Evolutionary conservation across 1,140 invertebrate species (phyloP), one percentile per base, ranked within the genome.

Genomic region (Mya arenaria): DNA sequence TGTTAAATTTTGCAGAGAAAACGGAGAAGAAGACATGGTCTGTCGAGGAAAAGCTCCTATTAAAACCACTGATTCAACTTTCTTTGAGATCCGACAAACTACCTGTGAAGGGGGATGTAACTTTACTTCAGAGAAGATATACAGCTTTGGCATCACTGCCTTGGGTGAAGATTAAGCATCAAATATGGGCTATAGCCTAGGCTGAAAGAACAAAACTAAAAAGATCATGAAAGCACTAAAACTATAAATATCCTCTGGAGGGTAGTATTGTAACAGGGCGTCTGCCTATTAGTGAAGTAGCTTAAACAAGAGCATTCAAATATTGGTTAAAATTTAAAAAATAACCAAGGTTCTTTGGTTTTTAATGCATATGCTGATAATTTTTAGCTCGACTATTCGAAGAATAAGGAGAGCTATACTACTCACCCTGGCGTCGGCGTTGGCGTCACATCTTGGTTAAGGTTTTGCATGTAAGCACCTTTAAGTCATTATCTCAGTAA

Each of bases 1-100:
- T n/a, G 8, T 58, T 58, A 58, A 58, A 58, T 58, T 58, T 58
- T 58, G 55, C 55, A 58, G 55, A 58, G 55, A 58, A 58, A 58
- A 58, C n/a, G 30, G 55, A 58, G 55, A 58, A 58, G 55, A 58
- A n/a, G n/a, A n/a, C n/a, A n/a, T 58, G 55, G 55, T n/a, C 6
- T 58, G 55, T 58, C 6, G n/a, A 58, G 55, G 55, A 58, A 58
- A 58, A 58, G 55, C 6, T 8, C 6, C 55, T 8, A n/a, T n/a
- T 58, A n/a, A 58, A 58, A 58, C 55, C n/a, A n/a, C n/a, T n/a
- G n/a, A n/a, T n/a, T n/a, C n/a, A n/a, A n/a, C n/a, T n/a, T n/a
- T n/a, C n/a, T n/a, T n/a, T n/a, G n/a, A n/a, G n/a, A n/a, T n/a
- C n/a, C n/a, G n/a, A n/a, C n/a, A n/a, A n/a, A n/a, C 55, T 58